phyloP scores from a whole-genome alignment of 2,113 vertebrate species.

The Pholis gunnellus region DNA sequence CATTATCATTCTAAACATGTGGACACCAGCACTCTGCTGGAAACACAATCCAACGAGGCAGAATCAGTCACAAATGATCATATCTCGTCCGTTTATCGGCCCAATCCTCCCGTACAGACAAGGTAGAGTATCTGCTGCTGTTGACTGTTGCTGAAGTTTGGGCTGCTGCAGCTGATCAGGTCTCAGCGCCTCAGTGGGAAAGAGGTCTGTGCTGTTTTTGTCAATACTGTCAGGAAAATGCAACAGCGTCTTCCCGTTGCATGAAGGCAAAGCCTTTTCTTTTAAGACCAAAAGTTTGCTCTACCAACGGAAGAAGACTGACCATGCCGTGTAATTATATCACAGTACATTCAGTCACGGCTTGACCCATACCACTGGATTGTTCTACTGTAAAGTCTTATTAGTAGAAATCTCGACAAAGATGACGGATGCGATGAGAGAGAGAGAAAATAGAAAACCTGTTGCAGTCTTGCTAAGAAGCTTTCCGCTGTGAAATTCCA shows the following conservation, averaged over 20 bases:
- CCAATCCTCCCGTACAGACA: conserved; percentile 11
- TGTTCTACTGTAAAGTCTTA: background rate
- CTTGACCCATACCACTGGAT: background rate
- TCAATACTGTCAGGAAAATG: conserved; percentile 3
- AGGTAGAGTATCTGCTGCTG: conserved; percentile 21
- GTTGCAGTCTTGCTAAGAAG: background rate
- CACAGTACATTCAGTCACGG: background rate
- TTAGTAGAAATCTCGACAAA: background rate
- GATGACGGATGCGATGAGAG: background rate
- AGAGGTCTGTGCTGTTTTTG: background rate
- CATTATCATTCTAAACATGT: conserved; percentile 11
- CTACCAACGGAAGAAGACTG: background rate
- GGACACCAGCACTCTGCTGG: conserved; percentile 17
- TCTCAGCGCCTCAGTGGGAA: conserved; percentile 26
- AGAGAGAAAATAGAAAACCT: background rate
- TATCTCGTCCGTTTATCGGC: conserved; percentile 31
- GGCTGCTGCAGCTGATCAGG: conserved; percentile 24
- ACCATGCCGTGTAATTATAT: background rate
- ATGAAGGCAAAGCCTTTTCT: background rate
- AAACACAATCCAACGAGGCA: background rate
- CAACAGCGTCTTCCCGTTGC: background rate
- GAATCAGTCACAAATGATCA: conserved; percentile 36
- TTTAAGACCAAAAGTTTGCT: background rate
- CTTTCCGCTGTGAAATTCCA: background rate
- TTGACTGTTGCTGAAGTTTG: conserved; percentile 11